Evolutionary conservation across 2,113 vertebrate species (phyloP).

Genomic region (Agelaius phoeniceus): DNA sequence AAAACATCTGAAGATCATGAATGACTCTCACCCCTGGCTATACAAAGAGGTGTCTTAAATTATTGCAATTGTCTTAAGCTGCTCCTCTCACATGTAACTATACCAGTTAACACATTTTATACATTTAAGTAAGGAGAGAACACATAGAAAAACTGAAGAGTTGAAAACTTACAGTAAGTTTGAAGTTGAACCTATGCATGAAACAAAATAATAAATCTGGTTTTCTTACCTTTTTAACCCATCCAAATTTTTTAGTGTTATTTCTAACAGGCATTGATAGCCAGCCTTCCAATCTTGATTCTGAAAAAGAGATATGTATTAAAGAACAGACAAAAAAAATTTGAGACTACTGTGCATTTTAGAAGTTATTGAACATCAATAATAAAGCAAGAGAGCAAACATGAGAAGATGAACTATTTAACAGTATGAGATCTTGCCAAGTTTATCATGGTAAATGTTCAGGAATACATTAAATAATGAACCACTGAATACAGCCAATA

Average conservation of each 20-base stretch:
- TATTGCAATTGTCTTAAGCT: not conserved
- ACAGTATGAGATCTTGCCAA: not conserved
- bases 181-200: not conserved
- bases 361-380: not conserved
- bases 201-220: not conserved
- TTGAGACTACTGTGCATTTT: not conserved
- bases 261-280: conserved; percentile 95
- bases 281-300: conserved; percentile 94
- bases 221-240: conserved; percentile 90
- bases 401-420: not conserved
- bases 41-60: not conserved
- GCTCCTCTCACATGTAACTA: not conserved
- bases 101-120: not conserved
- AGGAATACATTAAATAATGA: not conserved
- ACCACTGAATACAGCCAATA: not conserved
- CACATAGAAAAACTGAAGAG: not conserved
- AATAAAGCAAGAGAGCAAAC: conserved; percentile 11
- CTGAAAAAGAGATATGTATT: conserved; percentile 62
- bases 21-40: not conserved
- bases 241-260: conserved; percentile 97
- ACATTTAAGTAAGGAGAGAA: not conserved
- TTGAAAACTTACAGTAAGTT: not conserved
- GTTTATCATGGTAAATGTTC: not conserved
- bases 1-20: not conserved
- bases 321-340: not conserved